Conservation (phyloP, 1,140 invertebrate species). For the Danaus plexippus region DNA sequence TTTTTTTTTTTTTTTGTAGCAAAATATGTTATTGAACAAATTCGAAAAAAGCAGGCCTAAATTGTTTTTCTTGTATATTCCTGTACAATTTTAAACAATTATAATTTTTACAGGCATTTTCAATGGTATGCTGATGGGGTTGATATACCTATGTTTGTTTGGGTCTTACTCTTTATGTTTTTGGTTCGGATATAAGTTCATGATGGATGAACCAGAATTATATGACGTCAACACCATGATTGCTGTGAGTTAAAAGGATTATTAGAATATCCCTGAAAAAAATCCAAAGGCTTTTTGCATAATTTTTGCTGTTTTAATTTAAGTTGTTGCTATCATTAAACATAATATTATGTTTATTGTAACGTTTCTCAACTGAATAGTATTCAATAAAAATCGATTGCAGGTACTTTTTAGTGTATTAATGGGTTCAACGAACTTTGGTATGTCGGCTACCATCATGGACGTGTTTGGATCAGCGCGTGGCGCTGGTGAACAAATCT, state of each 20-base stretch:
- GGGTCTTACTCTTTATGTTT: slow-evolving; percentile 84
- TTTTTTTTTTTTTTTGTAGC: no score
- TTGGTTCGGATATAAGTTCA: slow-evolving; percentile 85
- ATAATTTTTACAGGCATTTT: slow-evolving; percentile 71
- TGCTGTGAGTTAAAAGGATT: slow-evolving; percentile 69
- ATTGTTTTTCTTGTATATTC: no score
- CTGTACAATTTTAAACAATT: not conserved
- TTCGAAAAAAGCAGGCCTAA: no score
- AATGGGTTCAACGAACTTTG: slow-evolving; percentile 89
- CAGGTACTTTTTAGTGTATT: slow-evolving; percentile 88
- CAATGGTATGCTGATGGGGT: slow-evolving; percentile 79
- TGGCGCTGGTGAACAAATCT: slow-evolving; percentile 88
- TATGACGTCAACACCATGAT: slow-evolving; percentile 79
- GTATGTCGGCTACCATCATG: slow-evolving; percentile 87
- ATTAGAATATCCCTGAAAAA: no score
- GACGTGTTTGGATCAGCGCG: slow-evolving; percentile 82
- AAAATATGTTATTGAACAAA: no score
- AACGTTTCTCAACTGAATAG: no score
- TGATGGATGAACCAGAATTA: slow-evolving; percentile 72
- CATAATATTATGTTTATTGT: no score
- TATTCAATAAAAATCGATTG: slow-evolving; percentile 5
- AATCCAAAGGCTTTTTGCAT: no score
- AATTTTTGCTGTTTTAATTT: no score
- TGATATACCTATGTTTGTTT: slow-evolving; percentile 85
- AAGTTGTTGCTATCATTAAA: no score